These are phyloP conservation scores for Muscicapa comitata DNA, from an alignment of 2,797 vertebrate species.

Conservation along the genomic window DNA sequence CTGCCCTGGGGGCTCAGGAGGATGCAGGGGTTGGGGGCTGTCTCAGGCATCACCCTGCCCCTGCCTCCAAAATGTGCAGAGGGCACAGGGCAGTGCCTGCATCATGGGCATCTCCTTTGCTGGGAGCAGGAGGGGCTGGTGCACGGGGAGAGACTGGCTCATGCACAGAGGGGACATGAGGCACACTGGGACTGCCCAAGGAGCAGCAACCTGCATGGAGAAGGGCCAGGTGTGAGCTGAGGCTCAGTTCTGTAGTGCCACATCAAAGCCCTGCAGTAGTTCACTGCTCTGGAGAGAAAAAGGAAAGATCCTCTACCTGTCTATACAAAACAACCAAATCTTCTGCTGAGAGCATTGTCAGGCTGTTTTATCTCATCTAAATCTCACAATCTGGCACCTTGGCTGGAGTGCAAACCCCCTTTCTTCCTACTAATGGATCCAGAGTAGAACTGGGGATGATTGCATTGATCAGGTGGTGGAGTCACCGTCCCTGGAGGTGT, in stretches of 20 bases:
- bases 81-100: neutral
- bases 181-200: neutral
- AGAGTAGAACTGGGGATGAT: neutral
- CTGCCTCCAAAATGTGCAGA: rapidly evolving
- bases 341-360: neutral
- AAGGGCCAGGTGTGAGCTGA: neutral
- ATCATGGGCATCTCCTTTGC: neutral
- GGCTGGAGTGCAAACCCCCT: neutral
- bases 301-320: neutral
- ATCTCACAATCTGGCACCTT: neutral
- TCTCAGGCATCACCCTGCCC: neutral
- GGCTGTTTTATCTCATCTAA: neutral
- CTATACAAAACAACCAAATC: neutral
- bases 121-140: neutral
- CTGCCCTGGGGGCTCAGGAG: neutral
- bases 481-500: neutral
- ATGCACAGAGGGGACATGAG: rapidly evolving
- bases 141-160: neutral
- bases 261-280: neutral
- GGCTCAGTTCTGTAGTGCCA: neutral
- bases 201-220: neutral
- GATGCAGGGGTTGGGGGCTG: neutral
- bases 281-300: neutral
- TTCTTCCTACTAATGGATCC: neutral
- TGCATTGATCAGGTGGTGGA: neutral